These are phyloP conservation scores for Argyresthia goedartella DNA, from an alignment of 2,888 invertebrate species.

Conservation along the genomic window DNA sequence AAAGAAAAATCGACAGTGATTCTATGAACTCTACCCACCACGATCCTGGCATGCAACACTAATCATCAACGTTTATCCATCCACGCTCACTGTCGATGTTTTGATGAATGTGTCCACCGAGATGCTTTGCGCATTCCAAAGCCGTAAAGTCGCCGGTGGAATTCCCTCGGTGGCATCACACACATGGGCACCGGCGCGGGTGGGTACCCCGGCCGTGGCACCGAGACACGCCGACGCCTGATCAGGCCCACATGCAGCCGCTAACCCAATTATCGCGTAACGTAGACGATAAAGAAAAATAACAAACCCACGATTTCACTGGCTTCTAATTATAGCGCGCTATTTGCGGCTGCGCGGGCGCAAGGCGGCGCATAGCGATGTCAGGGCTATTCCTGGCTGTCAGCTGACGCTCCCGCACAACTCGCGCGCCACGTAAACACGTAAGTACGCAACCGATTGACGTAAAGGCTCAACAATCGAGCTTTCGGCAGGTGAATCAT, in stretches of 20 bases:
- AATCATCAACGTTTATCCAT: no score
- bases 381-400: constrained; percentile 69
- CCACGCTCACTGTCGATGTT: no score
- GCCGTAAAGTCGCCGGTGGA: neutral
- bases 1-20: no score
- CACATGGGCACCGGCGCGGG: neutral
- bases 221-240: constrained; percentile 67
- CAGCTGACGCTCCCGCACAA: constrained; percentile 60
- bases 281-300: constrained; percentile 71
- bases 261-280: constrained; percentile 71
- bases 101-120: no score
- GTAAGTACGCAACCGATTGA: constrained; percentile 66
- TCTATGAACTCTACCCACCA: no score
- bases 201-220: constrained; percentile 19
- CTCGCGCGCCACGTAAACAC: constrained; percentile 53
- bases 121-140: no score
- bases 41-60: no score
- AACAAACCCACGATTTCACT: constrained; percentile 71
- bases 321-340: constrained; percentile 65
- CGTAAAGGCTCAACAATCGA: constrained; percentile 68
- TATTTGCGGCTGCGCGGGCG: constrained; percentile 69
- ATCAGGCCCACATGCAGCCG: constrained; percentile 63
- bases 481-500: constrained; percentile 69
- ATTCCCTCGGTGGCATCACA: no score
- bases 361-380: constrained; percentile 64